Evolutionary conservation across 1,140 invertebrate genomes (phyloP).

Genomic region (Drosophila pseudoobscura): DNA sequence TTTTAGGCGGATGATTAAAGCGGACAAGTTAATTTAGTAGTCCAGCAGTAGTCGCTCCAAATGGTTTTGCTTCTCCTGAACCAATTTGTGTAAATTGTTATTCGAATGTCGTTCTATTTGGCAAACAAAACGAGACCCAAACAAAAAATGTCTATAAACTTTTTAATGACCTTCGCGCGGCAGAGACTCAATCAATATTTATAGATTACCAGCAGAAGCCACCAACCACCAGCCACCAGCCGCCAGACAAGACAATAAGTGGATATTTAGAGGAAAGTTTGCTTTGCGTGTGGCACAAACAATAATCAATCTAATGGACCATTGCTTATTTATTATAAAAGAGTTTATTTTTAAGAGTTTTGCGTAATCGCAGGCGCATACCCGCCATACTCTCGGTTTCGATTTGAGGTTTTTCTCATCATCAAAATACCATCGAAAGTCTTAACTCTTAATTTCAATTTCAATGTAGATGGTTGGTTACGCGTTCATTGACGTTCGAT

Average conservation of each 20-base stretch:
- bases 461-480: conserved; percentile 37
- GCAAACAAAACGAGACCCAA: conserved; percentile 26
- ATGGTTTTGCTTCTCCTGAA: background rate
- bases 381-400: conserved; percentile 62
- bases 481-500: conserved; percentile 71
- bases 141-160: conserved; percentile 22
- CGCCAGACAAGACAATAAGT: conserved; percentile 15
- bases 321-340: conserved; percentile 44
- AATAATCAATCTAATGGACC: conserved; percentile 54
- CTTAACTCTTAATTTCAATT: conserved; percentile 58
- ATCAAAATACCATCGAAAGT: conserved; percentile 20
- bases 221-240: background rate
- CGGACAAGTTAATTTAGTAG: conserved; percentile 31
- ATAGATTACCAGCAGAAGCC: conserved; percentile 28
- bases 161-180: conserved; percentile 38
- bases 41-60: conserved; percentile 24
- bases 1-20: conserved; percentile 28
- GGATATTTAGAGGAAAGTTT: conserved; percentile 49
- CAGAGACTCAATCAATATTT: conserved; percentile 40
- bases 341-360: conserved; percentile 65
- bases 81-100: conserved; percentile 43
- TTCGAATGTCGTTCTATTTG: conserved; percentile 38
- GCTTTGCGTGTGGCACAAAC: conserved; percentile 40
- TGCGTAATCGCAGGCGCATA: conserved; percentile 53
- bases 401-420: conserved; percentile 29